Evolutionary conservation across 2,113 vertebrate species (phyloP).

Genomic region (Axis porcinus): DNA sequence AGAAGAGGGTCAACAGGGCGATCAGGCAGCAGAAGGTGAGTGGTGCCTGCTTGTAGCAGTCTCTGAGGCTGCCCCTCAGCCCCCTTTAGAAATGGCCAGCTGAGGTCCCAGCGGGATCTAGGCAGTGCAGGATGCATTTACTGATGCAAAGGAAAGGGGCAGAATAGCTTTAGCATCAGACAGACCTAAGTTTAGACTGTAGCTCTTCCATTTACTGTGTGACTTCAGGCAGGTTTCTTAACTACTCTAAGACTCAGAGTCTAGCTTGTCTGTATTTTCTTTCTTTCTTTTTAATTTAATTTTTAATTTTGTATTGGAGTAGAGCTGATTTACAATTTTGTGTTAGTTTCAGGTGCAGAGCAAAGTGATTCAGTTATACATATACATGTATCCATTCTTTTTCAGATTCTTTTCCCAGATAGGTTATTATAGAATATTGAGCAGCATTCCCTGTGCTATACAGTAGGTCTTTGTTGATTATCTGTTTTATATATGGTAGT

Average conservation of each 20-base stretch:
- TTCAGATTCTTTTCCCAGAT: background rate
- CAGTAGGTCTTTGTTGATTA: background rate
- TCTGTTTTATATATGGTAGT: background rate
- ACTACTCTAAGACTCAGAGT: background rate
- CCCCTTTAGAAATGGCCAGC: background rate
- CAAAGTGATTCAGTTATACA: background rate
- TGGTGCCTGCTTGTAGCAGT: rapidly evolving
- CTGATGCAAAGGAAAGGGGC: background rate
- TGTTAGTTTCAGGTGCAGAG: background rate
- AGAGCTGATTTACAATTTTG: background rate
- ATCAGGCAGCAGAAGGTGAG: slow-evolving; percentile 77
- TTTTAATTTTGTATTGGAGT: background rate
- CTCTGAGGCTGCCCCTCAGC: background rate
- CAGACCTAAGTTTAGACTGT: background rate
- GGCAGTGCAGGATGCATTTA: rapidly evolving
- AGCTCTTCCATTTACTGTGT: background rate
- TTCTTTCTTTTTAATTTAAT: background rate
- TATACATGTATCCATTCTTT: background rate
- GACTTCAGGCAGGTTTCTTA: background rate
- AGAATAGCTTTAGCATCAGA: background rate
- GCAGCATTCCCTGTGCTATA: background rate
- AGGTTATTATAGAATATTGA: background rate
- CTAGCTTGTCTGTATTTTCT: background rate
- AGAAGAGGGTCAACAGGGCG: slow-evolving; percentile 66
- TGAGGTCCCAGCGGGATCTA: background rate